A percentile compares a stretch with the other conserved stretches of the same genome.
Conservation (phyloP, 2,888 invertebrate genomes). For the Meandrusa payeni region DNA sequence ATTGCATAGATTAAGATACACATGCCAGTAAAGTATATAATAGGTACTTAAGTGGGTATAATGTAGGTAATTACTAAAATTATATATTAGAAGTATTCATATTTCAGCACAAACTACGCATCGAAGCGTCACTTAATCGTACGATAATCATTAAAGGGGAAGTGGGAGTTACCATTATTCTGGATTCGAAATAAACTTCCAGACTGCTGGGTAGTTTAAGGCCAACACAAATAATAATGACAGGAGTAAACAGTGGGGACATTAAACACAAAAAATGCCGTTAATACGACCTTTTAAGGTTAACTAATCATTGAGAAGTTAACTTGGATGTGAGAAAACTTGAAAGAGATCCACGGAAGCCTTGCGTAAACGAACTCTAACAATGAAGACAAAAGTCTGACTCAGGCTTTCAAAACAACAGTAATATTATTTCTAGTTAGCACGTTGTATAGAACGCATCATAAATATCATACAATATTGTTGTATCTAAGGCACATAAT, state of each 20-base stretch:
- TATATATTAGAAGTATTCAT: slow-evolving; percentile 70
- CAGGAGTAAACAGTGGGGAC: slow-evolving; percentile 21
- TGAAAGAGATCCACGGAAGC: slow-evolving; percentile 57
- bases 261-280: slow-evolving; percentile 26
- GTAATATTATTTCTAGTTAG: slow-evolving; percentile 77
- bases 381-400: slow-evolving; percentile 55
- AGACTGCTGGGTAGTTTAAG: slow-evolving; percentile 55
- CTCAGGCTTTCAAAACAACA: slow-evolving; percentile 71
- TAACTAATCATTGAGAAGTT: slow-evolving; percentile 29
- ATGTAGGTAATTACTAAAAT: slow-evolving; percentile 75
- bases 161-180: slow-evolving; percentile 59
- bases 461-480: slow-evolving; percentile 81
- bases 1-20: slow-evolving; percentile 64
- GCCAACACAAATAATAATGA: slow-evolving; percentile 28
- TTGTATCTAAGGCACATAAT: slow-evolving; percentile 82
- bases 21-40: slow-evolving; percentile 69
- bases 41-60: slow-evolving; percentile 72
- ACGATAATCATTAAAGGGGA: slow-evolving; percentile 68
- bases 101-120: slow-evolving; percentile 75
- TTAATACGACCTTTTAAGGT: slow-evolving; percentile 30
- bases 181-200: slow-evolving; percentile 65
- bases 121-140: slow-evolving; percentile 74
- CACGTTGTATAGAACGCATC: slow-evolving; percentile 81
- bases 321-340: slow-evolving; percentile 36
- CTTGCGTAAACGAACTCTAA: slow-evolving; percentile 67